Conservation (phyloP, 2,113 vertebrate genomes). For the Leiothrix lutea region DNA sequence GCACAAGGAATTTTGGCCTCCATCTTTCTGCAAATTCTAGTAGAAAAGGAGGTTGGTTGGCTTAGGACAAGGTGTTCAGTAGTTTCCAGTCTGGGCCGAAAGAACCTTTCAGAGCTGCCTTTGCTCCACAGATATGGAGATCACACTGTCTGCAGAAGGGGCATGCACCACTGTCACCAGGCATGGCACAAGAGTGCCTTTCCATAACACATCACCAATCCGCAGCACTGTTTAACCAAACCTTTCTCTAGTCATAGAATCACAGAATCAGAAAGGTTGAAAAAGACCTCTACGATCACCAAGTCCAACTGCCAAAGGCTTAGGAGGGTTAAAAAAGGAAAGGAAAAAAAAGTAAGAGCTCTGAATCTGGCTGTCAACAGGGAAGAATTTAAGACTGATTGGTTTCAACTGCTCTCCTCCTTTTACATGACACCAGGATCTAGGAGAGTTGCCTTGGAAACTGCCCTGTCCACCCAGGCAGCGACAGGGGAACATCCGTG, state of each 20-base stretch:
- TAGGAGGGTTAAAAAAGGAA: neutral
- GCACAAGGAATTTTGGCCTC: neutral
- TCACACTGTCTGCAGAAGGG: neutral
- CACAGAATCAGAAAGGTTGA: neutral
- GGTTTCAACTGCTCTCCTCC: neutral
- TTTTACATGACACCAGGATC: neutral
- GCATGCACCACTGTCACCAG: neutral
- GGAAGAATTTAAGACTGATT: neutral
- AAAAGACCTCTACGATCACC: neutral
- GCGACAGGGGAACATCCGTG: accelerated
- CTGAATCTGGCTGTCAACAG: neutral
- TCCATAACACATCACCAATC: neutral
- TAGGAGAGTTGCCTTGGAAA: neutral
- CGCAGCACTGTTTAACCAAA: neutral
- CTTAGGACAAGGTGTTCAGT: neutral
- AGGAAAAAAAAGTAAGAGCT: neutral
- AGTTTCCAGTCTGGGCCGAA: neutral
- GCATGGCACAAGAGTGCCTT: neutral
- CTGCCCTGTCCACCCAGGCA: neutral
- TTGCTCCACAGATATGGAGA: neutral
- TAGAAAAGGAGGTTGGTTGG: neutral
- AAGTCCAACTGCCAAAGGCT: neutral
- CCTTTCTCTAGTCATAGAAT: neutral
- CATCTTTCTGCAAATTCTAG: neutral
- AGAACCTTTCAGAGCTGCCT: neutral